Evolutionary conservation across 2,113 vertebrate species (phyloP).

Genomic region (Felis chaus): DNA sequence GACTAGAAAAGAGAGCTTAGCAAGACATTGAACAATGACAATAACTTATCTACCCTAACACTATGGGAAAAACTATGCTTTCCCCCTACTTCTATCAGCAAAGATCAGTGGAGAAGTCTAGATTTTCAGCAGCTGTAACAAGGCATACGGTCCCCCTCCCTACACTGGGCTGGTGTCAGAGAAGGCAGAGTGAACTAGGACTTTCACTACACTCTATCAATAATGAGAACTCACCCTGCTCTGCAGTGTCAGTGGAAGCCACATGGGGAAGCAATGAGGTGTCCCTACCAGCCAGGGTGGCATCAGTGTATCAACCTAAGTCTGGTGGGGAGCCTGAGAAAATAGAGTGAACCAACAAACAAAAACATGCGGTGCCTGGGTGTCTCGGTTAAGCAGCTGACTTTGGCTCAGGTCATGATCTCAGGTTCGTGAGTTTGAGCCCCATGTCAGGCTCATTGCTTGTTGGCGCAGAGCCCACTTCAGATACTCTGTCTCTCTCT

Average conservation of each 20-base stretch:
- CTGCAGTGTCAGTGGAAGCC: not conserved
- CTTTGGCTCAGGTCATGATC: too few relatives aligned
- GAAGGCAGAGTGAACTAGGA: not conserved
- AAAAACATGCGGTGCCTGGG: too few relatives aligned
- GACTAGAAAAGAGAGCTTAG: not conserved
- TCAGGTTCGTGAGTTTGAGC: too few relatives aligned
- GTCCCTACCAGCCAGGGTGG: too few relatives aligned
- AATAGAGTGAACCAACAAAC: not conserved
- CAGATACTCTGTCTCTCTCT: too few relatives aligned
- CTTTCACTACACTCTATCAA: not conserved
- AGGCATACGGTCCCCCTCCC: not conserved
- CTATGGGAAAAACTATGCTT: not conserved
- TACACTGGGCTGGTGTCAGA: not conserved
- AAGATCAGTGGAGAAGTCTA: not conserved
- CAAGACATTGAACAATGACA: not conserved
- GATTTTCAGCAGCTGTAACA: not conserved
- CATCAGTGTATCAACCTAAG: not conserved
- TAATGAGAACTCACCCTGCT: not conserved
- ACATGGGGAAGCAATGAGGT: not conserved
- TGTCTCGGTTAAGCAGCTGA: too few relatives aligned
- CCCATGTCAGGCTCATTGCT: too few relatives aligned
- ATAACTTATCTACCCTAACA: not conserved
- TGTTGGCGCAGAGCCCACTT: too few relatives aligned
- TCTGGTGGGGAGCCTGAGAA: not conserved
- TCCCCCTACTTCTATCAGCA: not conserved